These are phyloP conservation scores for Papilio dardanus DNA, from an alignment of 1,140 invertebrate genomes.

Conservation along the genomic window DNA sequence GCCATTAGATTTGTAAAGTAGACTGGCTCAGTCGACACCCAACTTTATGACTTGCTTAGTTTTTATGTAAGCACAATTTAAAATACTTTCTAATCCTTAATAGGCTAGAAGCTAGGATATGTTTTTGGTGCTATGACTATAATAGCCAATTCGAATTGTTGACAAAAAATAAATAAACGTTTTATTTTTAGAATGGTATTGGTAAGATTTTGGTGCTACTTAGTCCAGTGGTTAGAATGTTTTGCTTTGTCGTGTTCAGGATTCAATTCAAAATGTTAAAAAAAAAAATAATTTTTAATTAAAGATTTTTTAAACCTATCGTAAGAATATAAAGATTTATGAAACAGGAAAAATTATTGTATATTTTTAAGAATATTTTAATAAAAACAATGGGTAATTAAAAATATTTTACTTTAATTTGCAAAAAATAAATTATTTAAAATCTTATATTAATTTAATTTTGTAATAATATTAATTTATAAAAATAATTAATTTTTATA, in stretches of 20 bases:
- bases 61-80: background rate
- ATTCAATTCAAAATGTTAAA: background rate
- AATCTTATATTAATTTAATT: too few relatives aligned
- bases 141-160: background rate
- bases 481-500: too few relatives aligned
- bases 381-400: too few relatives aligned
- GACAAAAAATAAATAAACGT: background rate
- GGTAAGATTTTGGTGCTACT: background rate
- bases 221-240: background rate
- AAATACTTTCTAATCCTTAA: background rate
- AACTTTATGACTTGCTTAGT: background rate
- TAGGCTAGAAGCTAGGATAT: background rate
- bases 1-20: background rate
- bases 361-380: too few relatives aligned
- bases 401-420: too few relatives aligned
- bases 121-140: background rate
- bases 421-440: too few relatives aligned
- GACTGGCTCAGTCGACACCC: background rate
- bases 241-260: background rate
- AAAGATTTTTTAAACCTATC: too few relatives aligned
- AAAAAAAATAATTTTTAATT: background rate
- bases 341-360: too few relatives aligned
- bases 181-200: background rate
- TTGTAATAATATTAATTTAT: too few relatives aligned
- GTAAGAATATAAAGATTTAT: too few relatives aligned